These are phyloP conservation scores for Gobius niger DNA, from an alignment of 2,113 vertebrate genomes.

Conservation along the genomic window DNA sequence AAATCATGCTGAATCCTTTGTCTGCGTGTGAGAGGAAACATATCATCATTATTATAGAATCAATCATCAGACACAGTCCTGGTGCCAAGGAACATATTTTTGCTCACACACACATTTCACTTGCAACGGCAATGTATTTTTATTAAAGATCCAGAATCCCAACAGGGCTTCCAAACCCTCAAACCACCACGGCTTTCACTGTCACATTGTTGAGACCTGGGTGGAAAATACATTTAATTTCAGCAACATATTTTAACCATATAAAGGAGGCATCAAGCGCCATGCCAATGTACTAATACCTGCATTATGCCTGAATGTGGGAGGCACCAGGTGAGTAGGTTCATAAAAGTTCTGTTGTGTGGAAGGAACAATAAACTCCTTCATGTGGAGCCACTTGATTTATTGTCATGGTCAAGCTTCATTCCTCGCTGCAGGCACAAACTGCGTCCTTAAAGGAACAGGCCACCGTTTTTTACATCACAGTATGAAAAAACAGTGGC, in stretches of 20 bases:
- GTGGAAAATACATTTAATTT: not conserved
- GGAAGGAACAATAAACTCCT: conserved; percentile 34
- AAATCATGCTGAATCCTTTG: not conserved
- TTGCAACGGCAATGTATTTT: no score
- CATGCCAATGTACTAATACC: conserved; percentile 3
- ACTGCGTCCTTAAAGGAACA: not conserved
- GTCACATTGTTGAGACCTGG: no score
- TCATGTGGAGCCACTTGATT: conserved; percentile 14
- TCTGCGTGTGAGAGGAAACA: not conserved
- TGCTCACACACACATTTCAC: not conserved
- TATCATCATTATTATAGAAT: not conserved
- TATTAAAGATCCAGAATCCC: no score
- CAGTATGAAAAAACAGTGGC: no score
- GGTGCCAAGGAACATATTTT: not conserved
- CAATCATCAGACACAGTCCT: not conserved
- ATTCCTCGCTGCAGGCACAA: conserved; percentile 6
- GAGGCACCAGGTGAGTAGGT: conserved; percentile 23
- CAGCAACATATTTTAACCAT: not conserved
- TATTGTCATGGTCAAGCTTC: not conserved
- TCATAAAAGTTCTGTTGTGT: conserved; percentile 34
- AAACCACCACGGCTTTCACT: no score
- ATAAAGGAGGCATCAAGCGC: not conserved
- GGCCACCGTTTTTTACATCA: no score
- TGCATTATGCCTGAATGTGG: conserved; percentile 8
- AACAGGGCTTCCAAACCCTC: no score